Evolutionary conservation across 2,888 invertebrate genomes (phyloP), one percentile per base, ranked within the genome.

Genomic region (Drosophila merina): DNA sequence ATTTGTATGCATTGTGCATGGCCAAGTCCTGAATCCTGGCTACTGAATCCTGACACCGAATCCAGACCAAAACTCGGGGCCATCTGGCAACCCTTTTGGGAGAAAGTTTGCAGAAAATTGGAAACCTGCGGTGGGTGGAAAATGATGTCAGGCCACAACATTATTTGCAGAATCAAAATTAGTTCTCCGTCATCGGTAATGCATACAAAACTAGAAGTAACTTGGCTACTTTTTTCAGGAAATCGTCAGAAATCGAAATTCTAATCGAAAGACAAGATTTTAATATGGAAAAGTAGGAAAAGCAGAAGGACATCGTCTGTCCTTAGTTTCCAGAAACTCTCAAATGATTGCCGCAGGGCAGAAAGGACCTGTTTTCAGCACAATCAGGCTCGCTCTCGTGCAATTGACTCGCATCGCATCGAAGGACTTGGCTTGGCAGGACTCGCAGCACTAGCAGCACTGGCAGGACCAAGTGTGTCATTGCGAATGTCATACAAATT

Each of bases 1-100:
- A 84, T 88, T 84, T 79, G 83, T 86, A 84, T 88, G 86, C 88
- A 88, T 84, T 84, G 86, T 86, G 82, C 86, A 87, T 83, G 86
- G 87, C 62, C 76, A 86, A 68, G 72, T 36, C n/a, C 36, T 36
- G 36, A 36, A 33, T 33, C 31, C 31, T 7, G 26, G 60, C 47
- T 70, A 9, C 36, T 36, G 63, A 84, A 56, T 56, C 62, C 60
- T 7, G 12, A 40, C n/a, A 8, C 14, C 40, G 40, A 40, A 40
- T 12, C 2, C 40, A 12, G 14, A 59, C 67, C 70, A 55, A 54
- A 48, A 62, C 51, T 40, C 56, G 48, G 48, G 66, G 57, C 67
- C 56, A 72, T 66, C 56, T 47, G 62, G 72, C 45, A 57, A 63
- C 72, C 56, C 70, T 72, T 71, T 52, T 36, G 70, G 70, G 60